Base-by-base conservation (phyloP, 1,140 invertebrate species). In the Eupeodes corollae region DNA sequence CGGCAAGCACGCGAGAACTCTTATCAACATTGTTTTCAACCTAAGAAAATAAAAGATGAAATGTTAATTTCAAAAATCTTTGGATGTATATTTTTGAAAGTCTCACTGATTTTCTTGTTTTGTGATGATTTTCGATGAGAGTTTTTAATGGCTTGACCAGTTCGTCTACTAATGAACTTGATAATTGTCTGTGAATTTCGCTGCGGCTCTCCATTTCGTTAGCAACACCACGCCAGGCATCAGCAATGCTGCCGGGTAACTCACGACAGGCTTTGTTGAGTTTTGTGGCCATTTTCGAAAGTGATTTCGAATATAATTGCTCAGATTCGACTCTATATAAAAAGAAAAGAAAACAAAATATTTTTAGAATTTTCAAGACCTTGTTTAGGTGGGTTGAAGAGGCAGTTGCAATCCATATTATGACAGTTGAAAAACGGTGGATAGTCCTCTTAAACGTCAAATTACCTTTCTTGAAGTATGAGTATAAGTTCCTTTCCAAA, bases 401-500 rank as follows among this genome's bases (percentile, higher is more conserved):
- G 14, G 18, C 6, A 9, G 19, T 15, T 30, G 1, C 14, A 10
- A 12, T 43, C n/a, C 16, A 37, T 12, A 42, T 1, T 8, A 14
- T 33, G 15, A 6, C 30, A 1, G n/a, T n/a, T n/a, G n/a, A n/a
- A n/a, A n/a, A n/a, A n/a, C n/a, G n/a, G n/a, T n/a, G n/a, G n/a
- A n/a, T n/a, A n/a, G n/a, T n/a, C n/a, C n/a, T n/a, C n/a, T n/a
- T n/a, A n/a, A n/a, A n/a, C n/a, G n/a, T n/a, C n/a, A n/a, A n/a
- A n/a, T 71, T 72, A 92, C 90, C 91, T 86, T 74, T 96, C 91
- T 69, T 92, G 87, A 47, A 95, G 71, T 55, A 95, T 88, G 34
- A 79, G 70, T 1, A 88, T 79, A 19, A 96, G 73, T 60, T 95
- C 91, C 63, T 94, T 94, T 70, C 87, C 91, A 61, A 95, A 92